phyloP scores from a whole-genome alignment of 2,113 vertebrate genomes.

The Oryzias curvinotus region DNA sequence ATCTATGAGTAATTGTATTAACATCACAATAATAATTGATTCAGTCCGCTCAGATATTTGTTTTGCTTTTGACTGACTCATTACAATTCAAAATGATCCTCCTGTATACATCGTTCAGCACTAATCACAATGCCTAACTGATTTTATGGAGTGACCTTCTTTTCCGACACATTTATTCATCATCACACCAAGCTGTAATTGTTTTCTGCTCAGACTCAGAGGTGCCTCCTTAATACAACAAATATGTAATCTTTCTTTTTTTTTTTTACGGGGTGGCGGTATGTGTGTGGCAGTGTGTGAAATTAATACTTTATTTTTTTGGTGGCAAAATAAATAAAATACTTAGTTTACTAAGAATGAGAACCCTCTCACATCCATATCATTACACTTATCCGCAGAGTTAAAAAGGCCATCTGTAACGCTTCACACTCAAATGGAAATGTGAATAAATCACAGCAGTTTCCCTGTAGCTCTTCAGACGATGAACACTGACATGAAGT shows the following conservation, averaged over 20 bases:
- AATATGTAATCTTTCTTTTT: slow-evolving; percentile 50
- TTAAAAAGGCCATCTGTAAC: slow-evolving; percentile 38
- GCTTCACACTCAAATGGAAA: slow-evolving; percentile 42
- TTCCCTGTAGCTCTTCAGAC: slow-evolving; percentile 1
- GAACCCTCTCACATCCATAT: slow-evolving; percentile 38
- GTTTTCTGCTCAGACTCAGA: slow-evolving; percentile 46
- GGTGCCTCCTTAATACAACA: slow-evolving; percentile 50
- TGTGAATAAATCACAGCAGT: slow-evolving; percentile 31
- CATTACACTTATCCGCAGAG: slow-evolving; percentile 33
- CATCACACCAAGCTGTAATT: slow-evolving; percentile 50
- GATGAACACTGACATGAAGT: neutral
- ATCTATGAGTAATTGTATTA: slow-evolving; percentile 38
- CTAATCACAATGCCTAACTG: slow-evolving; percentile 30
- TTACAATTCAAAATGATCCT: slow-evolving; percentile 12
- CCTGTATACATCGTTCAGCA: slow-evolving; percentile 6
- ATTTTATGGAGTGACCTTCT: slow-evolving; percentile 51
- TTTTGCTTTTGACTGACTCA: slow-evolving; percentile 2
- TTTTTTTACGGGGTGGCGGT: slow-evolving; percentile 25
- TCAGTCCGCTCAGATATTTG: slow-evolving; percentile 3
- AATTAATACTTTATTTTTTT: slow-evolving; percentile 62
- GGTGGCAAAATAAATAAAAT: slow-evolving; percentile 59
- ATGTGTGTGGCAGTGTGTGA: slow-evolving; percentile 67
- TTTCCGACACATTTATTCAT: slow-evolving; percentile 41
- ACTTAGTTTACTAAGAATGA: slow-evolving; percentile 43
- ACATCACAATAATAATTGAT: slow-evolving; percentile 32